These are phyloP conservation scores for Chaetodon auriga DNA, from an alignment of 2,113 vertebrate species.

Conservation along the genomic window DNA sequence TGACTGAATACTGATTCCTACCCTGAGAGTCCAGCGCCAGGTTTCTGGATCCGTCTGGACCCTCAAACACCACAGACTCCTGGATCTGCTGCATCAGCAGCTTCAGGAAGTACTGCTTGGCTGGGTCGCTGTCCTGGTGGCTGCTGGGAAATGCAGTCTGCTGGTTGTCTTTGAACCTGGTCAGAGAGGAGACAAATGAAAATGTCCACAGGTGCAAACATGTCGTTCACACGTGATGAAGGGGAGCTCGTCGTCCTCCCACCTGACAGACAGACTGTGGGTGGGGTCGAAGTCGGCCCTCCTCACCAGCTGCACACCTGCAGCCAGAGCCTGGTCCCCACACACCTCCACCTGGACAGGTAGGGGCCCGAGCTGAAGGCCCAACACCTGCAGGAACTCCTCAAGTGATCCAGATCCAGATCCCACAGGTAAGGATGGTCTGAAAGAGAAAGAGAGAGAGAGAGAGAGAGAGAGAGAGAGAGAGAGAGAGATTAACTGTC, in stretches of 20 bases:
- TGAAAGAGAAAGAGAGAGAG: conserved; percentile 14
- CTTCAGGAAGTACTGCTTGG: conserved; percentile 74
- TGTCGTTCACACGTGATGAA: no score
- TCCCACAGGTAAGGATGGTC: not conserved
- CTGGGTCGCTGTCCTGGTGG: conserved; percentile 19
- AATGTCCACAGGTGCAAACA: no score
- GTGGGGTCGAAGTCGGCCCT: conserved; percentile 87
- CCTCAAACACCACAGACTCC: conserved; percentile 79
- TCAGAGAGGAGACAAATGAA: not conserved
- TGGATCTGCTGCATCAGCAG: conserved; percentile 78
- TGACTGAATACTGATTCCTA: conserved; percentile 15
- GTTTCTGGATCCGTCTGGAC: conserved; percentile 77
- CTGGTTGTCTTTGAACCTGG: conserved; percentile 59
- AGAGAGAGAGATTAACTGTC: no score
- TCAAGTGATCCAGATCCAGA: conserved; percentile 11
- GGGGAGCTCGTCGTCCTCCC: not conserved
- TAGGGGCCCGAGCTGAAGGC: conserved; percentile 13
- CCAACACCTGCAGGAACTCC: conserved; percentile 61
- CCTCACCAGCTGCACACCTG: conserved; percentile 87
- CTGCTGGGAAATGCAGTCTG: conserved; percentile 35
- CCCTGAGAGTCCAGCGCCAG: conserved; percentile 80
- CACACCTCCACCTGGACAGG: conserved; percentile 83
- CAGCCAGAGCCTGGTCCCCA: conserved; percentile 83
- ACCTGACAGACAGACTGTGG: conserved; percentile 86
- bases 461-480: no score